Conservation (phyloP, 2,797 vertebrate species). For the Bradypodion pumilum region DNA sequence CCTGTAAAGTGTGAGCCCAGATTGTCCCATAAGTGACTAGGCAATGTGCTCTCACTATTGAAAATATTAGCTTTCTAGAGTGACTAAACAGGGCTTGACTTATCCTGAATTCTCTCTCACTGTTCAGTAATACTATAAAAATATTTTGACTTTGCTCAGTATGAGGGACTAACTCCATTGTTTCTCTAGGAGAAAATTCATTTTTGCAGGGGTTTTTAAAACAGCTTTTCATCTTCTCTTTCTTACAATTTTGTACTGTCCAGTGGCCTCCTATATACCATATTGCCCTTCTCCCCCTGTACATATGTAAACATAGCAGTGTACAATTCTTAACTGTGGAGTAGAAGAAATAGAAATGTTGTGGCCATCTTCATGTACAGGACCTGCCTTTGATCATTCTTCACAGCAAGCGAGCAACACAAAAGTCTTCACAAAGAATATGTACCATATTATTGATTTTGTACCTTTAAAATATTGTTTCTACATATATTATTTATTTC, state of each 20-base stretch:
- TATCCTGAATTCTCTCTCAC: conserved; percentile 15
- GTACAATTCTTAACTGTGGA: conserved; percentile 84
- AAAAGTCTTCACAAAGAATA: conserved; percentile 82
- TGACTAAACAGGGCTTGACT: neutral
- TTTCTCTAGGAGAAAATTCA: conserved; percentile 40
- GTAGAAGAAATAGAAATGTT: conserved; percentile 85
- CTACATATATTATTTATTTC: conserved; percentile 93
- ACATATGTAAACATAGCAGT: conserved; percentile 93
- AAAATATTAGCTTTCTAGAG: too few species aligned
- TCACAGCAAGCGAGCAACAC: conserved; percentile 75
- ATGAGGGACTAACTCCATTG: conserved; percentile 35
- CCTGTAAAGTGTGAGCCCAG: too few species aligned
- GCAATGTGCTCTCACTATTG: too few species aligned
- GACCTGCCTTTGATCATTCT: conserved; percentile 75
- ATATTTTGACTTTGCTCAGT: conserved; percentile 33
- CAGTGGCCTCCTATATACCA: conserved; percentile 69
- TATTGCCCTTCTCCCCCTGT: conserved; percentile 79
- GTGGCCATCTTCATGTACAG: conserved; percentile 92
- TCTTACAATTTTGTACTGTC: conserved; percentile 73
- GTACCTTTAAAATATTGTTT: conserved; percentile 86
- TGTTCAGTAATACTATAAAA: conserved; percentile 31
- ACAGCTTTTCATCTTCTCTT: conserved; percentile 72
- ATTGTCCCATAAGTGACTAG: too few species aligned
- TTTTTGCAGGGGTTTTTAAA: conserved; percentile 52
- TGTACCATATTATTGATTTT: conserved; percentile 81